Evolutionary conservation across 2,113 vertebrate genomes (phyloP).

Genomic region (Xenotilapia caudafasciata): DNA sequence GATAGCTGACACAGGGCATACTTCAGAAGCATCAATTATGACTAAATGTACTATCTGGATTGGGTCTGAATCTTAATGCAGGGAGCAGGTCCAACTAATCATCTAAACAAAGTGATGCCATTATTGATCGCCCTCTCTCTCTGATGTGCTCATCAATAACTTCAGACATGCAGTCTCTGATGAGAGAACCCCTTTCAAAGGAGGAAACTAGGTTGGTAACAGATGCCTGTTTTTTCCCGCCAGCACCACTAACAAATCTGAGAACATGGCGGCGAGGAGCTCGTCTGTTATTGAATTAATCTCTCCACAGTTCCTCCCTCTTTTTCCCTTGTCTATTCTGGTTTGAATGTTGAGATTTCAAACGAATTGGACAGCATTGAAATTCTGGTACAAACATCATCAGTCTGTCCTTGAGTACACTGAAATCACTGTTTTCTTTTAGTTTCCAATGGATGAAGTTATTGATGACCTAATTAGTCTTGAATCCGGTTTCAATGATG

Average conservation of each 20-base stretch:
- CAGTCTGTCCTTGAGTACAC: conserved; percentile 14
- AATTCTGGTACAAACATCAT: not conserved
- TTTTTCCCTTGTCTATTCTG: conserved; percentile 2
- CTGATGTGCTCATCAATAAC: conserved; percentile 64
- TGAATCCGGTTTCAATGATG: conserved; percentile 88
- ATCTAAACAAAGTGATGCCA: conserved; percentile 41
- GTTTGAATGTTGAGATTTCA: conserved; percentile 45
- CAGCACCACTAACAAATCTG: not conserved
- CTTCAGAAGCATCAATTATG: not conserved
- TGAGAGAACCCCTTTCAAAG: conserved; percentile 36
- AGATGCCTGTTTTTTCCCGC: conserved; percentile 1
- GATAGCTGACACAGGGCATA: not conserved
- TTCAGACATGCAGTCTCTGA: conserved; percentile 64
- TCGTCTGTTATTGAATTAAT: conserved; percentile 46
- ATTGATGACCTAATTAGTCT: conserved; percentile 90
- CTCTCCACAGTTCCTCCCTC: not conserved
- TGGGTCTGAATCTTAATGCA: not conserved
- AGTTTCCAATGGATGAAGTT: conserved; percentile 90
- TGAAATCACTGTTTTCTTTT: conserved; percentile 64
- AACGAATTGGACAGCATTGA: conserved; percentile 14
- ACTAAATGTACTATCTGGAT: not conserved
- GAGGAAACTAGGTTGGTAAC: conserved; percentile 55
- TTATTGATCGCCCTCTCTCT: conserved; percentile 49
- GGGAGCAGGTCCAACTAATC: not conserved
- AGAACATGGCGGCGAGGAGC: conserved; percentile 11